A percentile compares a stretch with the other conserved stretches of the same genome.
These are phyloP conservation scores for Ichneumoninae sp. DNA, from an alignment of 2,888 invertebrate species.

Conservation along the genomic window DNA sequence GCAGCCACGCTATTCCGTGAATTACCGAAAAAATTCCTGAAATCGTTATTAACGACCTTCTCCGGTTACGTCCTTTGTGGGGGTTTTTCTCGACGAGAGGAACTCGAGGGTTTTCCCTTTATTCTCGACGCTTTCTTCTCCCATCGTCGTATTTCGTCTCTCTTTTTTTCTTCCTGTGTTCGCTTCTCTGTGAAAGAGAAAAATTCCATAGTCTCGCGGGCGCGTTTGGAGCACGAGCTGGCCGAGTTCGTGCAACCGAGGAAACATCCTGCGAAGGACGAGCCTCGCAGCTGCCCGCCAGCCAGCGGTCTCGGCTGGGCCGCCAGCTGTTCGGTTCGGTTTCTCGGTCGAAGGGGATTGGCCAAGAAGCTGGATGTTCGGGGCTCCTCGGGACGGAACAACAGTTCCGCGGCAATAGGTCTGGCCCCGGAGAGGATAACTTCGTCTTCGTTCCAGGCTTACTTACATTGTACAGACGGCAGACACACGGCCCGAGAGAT, in stretches of 20 bases:
- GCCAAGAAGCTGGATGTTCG: conserved; percentile 18
- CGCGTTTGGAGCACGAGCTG: neutral
- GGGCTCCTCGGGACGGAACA: neutral
- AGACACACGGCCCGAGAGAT: conserved; percentile 53
- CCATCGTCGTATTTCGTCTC: neutral
- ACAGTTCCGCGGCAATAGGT: neutral
- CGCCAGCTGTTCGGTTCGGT: conserved; percentile 46
- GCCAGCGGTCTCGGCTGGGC: conserved; percentile 64
- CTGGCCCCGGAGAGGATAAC: neutral
- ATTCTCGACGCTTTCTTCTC: neutral
- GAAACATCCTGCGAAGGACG: conserved; percentile 35
- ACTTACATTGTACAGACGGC: neutral
- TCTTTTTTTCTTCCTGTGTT: neutral
- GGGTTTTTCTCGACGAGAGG: neutral
- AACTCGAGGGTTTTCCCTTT: conserved; percentile 3
- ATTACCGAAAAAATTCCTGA: neutral
- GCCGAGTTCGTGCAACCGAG: conserved; percentile 30
- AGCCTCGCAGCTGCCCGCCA: conserved; percentile 69
- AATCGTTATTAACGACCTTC: neutral
- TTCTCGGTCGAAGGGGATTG: conserved; percentile 16
- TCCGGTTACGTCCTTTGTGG: neutral
- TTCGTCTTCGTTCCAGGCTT: neutral
- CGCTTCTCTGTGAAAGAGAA: neutral
- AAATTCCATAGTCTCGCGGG: conserved; percentile 1
- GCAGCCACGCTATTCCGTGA: neutral